Percentiles rank a stretch among this genome's conserved stretches.
Evolutionary conservation across 2,888 invertebrate genomes (phyloP).

Genomic region (Xylota segnis): DNA sequence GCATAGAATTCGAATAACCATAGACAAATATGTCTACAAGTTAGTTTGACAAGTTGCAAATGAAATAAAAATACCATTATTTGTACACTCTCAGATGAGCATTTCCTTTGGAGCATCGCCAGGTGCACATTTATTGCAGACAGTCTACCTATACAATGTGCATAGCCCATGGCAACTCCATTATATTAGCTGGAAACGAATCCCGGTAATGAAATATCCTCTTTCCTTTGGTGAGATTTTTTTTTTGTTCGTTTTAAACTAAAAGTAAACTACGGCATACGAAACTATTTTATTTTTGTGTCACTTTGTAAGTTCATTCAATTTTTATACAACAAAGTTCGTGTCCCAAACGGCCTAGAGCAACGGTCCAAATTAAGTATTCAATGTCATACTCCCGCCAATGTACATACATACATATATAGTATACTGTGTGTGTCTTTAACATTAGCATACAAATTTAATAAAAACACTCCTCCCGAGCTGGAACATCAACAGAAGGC

Average conservation of each 20-base stretch:
- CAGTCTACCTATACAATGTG: too few species aligned
- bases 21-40: too few species aligned
- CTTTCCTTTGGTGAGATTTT: neutral
- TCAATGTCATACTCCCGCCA: conserved; percentile 15
- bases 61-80: too few species aligned
- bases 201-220: neutral
- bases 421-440: neutral
- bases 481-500: neutral
- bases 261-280: neutral
- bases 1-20: too few species aligned
- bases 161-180: too few species aligned
- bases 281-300: neutral
- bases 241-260: too few species aligned
- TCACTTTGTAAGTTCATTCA: neutral
- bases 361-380: conserved; percentile 2
- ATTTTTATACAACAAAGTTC: neutral
- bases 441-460: conserved; percentile 17
- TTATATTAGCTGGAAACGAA: too few species aligned
- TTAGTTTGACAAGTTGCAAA: too few species aligned
- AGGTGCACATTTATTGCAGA: too few species aligned
- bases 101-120: too few species aligned
- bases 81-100: too few species aligned
- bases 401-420: too few species aligned
- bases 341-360: conserved; percentile 1
- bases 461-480: conserved; percentile 8